Percentiles rank a stretch among this genome's conserved stretches.
phyloP scores from a whole-genome alignment of 2,888 invertebrate genomes.

The Cylindroiulus punctatus region DNA sequence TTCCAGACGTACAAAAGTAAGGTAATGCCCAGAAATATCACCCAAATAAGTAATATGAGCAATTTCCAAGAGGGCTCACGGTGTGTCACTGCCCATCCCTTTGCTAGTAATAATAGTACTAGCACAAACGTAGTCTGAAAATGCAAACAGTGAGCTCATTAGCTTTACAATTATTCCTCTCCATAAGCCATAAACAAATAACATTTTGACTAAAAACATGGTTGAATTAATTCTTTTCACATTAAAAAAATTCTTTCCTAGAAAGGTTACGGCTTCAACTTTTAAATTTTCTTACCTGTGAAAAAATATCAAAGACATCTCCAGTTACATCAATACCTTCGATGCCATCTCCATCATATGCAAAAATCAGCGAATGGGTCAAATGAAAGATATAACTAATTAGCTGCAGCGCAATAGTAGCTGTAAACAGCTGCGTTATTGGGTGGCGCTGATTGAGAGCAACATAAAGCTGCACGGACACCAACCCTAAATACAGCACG shows the following conservation, averaged over 20 bases:
- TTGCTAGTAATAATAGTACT: slow-evolving; percentile 87
- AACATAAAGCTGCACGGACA: slow-evolving; percentile 91
- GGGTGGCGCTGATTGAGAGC: slow-evolving; percentile 88
- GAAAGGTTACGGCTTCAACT: background rate
- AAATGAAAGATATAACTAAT: slow-evolving; percentile 87
- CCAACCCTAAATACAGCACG: slow-evolving; percentile 79
- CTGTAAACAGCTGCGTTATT: slow-evolving; percentile 88
- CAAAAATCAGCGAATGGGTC: slow-evolving; percentile 87
- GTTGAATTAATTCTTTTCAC: background rate
- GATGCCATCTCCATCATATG: slow-evolving; percentile 88
- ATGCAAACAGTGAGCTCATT: background rate
- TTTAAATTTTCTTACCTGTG: slow-evolving; percentile 73
- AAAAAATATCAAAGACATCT: slow-evolving; percentile 90
- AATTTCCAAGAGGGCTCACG: slow-evolving; percentile 88
- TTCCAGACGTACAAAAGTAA: slow-evolving; percentile 95
- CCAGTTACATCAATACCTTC: slow-evolving; percentile 84
- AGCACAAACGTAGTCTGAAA: slow-evolving; percentile 92
- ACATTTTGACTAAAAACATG: background rate
- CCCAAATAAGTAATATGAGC: slow-evolving; percentile 87
- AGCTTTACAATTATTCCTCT: background rate
- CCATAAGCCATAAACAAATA: background rate
- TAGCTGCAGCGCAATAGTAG: slow-evolving; percentile 85
- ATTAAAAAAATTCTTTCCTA: too few species aligned
- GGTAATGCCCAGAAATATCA: slow-evolving; percentile 89
- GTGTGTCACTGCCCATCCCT: slow-evolving; percentile 96